Conservation (phyloP, 2,113 vertebrate genomes). For the Alexandromys fortis region DNA sequence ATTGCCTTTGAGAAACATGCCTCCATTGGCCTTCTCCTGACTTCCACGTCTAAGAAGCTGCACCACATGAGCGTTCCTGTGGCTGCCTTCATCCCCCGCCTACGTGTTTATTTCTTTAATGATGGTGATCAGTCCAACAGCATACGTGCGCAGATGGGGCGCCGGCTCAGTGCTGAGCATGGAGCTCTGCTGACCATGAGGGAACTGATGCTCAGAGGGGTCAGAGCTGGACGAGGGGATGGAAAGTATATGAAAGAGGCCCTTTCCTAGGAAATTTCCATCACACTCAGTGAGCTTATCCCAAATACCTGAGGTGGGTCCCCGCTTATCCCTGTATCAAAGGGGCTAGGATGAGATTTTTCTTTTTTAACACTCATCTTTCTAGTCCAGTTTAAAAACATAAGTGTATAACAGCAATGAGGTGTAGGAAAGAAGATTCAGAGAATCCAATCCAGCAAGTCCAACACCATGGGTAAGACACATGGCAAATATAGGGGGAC, state of each 20-base stretch:
- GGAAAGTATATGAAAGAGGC: not conserved
- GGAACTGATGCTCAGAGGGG: accelerated
- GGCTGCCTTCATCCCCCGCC: accelerated
- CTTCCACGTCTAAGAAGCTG: accelerated
- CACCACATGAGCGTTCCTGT: accelerated
- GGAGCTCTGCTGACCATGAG: not conserved
- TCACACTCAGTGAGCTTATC: not conserved
- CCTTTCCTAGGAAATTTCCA: too few relatives aligned
- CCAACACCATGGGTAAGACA: not conserved
- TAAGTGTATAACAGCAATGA: accelerated
- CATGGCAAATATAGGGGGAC: accelerated
- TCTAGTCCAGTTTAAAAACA: not conserved
- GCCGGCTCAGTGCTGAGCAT: accelerated
- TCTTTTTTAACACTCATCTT: accelerated
- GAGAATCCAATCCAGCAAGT: accelerated
- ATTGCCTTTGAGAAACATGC: not conserved
- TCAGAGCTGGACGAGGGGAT: accelerated
- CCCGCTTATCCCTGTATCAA: accelerated
- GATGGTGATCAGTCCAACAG: not conserved
- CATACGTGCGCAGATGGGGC: not conserved
- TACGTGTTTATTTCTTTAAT: not conserved
- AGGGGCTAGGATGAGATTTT: accelerated
- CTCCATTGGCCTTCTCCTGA: not conserved
- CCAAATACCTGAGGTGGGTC: accelerated
- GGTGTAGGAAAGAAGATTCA: not conserved